Percentiles rank a stretch among this genome's conserved stretches.
These are phyloP conservation scores for Lapara coniferarum DNA, from an alignment of 2,888 invertebrate species.

Conservation along the genomic window DNA sequence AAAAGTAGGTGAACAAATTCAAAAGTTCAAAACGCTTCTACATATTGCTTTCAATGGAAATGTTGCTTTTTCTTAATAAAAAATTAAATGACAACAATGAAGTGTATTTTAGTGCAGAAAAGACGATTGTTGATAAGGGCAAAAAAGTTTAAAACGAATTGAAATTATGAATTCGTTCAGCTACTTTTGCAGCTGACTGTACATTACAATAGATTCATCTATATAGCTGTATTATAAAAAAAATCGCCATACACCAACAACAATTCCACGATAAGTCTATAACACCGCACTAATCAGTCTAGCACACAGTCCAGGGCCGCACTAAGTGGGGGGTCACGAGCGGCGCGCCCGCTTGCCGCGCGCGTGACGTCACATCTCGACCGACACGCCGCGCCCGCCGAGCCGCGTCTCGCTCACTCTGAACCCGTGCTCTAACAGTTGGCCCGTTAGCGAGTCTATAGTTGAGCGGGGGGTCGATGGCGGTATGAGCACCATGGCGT, in stretches of 20 bases:
- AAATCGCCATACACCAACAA: not conserved
- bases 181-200: no score
- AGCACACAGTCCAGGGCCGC: slow-evolving; percentile 10
- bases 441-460: slow-evolving; percentile 67
- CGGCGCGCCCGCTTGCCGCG: slow-evolving; percentile 43
- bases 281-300: not conserved
- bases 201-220: no score
- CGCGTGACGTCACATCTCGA: slow-evolving; percentile 69
- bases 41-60: no score
- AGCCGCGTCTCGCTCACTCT: slow-evolving; percentile 81
- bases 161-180: no score
- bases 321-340: slow-evolving; percentile 14
- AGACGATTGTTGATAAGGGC: no score
- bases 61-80: no score
- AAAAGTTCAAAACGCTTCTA: no score
- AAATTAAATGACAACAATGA: no score
- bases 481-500: slow-evolving; percentile 74
- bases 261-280: not conserved
- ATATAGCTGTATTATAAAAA: no score
- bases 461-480: slow-evolving; percentile 62
- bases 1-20: no score
- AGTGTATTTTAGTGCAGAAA: no score
- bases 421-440: slow-evolving; percentile 79
- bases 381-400: slow-evolving; percentile 84
- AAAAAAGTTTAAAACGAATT: no score